phyloP scores from a whole-genome alignment of 2,888 invertebrate species.

The Ormia ochracea region DNA sequence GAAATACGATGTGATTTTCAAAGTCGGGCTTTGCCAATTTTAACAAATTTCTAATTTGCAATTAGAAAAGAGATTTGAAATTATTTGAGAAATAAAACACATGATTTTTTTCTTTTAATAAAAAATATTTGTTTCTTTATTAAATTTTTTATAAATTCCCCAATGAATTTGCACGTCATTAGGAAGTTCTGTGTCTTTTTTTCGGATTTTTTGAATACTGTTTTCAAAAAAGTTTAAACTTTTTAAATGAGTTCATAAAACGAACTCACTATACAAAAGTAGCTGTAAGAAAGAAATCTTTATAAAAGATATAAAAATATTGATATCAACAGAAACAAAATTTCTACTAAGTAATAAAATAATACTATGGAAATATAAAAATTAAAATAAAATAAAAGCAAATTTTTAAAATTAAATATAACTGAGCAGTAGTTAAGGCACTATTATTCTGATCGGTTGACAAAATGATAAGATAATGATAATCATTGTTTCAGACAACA shows the following conservation, averaged over 20 bases:
- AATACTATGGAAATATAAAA: slow-evolving; percentile 26
- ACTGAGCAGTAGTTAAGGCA: slow-evolving; percentile 26
- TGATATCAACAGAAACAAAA: slow-evolving; percentile 47
- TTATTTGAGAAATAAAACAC: background rate
- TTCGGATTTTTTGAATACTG: background rate
- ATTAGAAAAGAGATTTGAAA: background rate
- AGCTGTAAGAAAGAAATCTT: slow-evolving; percentile 60
- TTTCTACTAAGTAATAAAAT: slow-evolving; percentile 39
- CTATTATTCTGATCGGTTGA: background rate
- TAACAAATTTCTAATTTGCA: no score
- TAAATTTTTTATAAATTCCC: slow-evolving; percentile 36
- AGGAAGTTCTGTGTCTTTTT: slow-evolving; percentile 1
- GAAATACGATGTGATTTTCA: no score
- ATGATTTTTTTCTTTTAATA: slow-evolving; percentile 4
- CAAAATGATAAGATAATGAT: background rate
- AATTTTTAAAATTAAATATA: slow-evolving; percentile 20
- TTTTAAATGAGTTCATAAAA: slow-evolving; percentile 54
- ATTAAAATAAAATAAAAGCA: slow-evolving; percentile 25
- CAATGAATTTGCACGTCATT: slow-evolving; percentile 46
- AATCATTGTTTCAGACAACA: no score
- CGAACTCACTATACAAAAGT: slow-evolving; percentile 54
- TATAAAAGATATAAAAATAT: slow-evolving; percentile 55
- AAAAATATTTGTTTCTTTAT: slow-evolving; percentile 50
- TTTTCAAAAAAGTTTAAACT: slow-evolving; percentile 29
- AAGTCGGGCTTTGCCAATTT: no score